These are phyloP conservation scores for Leiothrix lutea DNA, from an alignment of 2,113 vertebrate genomes.

Conservation along the genomic window DNA sequence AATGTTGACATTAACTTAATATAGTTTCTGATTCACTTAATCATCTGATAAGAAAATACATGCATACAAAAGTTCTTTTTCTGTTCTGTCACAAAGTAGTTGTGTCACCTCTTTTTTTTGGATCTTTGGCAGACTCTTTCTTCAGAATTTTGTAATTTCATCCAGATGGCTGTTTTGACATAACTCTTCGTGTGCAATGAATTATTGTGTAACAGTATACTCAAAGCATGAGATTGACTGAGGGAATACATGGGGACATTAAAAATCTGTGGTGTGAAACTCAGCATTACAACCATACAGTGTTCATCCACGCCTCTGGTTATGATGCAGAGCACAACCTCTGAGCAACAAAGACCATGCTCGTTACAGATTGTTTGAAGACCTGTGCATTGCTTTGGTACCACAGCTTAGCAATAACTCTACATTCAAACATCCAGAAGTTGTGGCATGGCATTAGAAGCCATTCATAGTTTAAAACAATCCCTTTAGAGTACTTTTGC, in stretches of 20 bases:
- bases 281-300: neutral
- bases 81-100: neutral
- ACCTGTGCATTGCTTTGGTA: neutral
- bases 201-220: neutral
- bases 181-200: neutral
- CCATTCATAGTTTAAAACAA: neutral
- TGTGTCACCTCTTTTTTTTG: neutral
- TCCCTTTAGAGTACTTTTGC: neutral
- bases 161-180: neutral
- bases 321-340: neutral
- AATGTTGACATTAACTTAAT: neutral
- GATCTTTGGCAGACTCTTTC: neutral
- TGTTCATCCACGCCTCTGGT: neutral
- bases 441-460: neutral
- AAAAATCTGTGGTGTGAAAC: neutral
- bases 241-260: neutral
- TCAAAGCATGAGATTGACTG: rapidly evolving
- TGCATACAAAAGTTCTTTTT: neutral
- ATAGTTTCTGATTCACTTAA: neutral
- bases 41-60: neutral
- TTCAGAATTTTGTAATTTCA: neutral
- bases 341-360: neutral
- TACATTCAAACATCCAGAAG: neutral
- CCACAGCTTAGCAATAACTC: neutral
- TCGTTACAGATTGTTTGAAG: neutral